Evolutionary conservation across 2,888 invertebrate genomes (phyloP).

Genomic region (Dioctria rufipes): DNA sequence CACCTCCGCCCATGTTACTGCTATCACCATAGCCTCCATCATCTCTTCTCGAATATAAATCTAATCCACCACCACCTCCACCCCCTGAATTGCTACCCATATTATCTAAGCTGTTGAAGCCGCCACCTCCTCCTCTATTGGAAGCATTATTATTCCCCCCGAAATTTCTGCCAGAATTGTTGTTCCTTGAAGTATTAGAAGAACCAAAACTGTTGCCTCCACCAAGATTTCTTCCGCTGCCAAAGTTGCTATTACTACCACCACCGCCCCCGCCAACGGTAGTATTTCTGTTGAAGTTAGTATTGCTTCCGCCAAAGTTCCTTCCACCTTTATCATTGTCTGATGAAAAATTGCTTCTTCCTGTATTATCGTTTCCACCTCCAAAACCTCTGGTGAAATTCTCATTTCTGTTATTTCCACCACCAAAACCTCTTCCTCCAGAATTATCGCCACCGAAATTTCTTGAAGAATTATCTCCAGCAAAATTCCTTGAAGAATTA

Average conservation of each 20-base stretch:
- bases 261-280: too few species aligned
- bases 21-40: constrained; percentile 4
- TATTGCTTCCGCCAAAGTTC: too few species aligned
- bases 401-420: not conserved
- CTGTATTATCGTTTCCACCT: constrained; percentile 8
- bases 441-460: constrained; percentile 14
- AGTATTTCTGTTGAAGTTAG: too few species aligned
- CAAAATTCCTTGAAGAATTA: not conserved
- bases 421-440: constrained; percentile 29
- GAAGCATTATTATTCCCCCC: not conserved
- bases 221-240: too few species aligned
- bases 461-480: not conserved
- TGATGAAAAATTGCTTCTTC: not conserved
- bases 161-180: not conserved
- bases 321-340: too few species aligned
- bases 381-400: not conserved
- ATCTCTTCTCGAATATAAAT: constrained; percentile 16
- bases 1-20: not conserved
- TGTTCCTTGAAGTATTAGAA: not conserved
- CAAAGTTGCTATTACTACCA: too few species aligned
- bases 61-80: not conserved
- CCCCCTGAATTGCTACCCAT: not conserved
- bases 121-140: not conserved
- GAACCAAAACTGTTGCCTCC: too few species aligned
- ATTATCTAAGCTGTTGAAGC: too few species aligned